Conservation (phyloP, 2,888 invertebrate genomes). For the Trichopria drosophilae region DNA sequence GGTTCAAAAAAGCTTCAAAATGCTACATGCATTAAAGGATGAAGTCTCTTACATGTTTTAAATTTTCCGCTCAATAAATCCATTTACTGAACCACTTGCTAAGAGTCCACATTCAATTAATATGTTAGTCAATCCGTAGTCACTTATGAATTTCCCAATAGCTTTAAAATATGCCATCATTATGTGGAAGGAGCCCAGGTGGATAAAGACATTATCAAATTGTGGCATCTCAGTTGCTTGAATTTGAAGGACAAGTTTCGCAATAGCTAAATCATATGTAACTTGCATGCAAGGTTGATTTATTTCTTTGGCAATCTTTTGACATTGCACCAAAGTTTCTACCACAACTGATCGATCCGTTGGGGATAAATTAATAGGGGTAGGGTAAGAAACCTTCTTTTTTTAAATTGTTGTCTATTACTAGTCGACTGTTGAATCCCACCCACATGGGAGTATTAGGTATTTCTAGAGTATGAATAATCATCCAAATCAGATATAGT, state of each 20-base stretch:
- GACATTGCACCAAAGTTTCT: conserved; percentile 38
- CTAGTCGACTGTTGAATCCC: conserved; percentile 41
- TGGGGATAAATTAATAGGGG: conserved; percentile 43
- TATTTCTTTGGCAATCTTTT: conserved; percentile 37
- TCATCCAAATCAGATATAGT: conserved; percentile 38
- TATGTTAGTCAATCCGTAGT: conserved; percentile 31
- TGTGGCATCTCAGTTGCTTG: conserved; percentile 39
- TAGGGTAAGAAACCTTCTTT: conserved; percentile 41
- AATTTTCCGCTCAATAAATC: conserved; percentile 31
- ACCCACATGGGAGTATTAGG: conserved; percentile 44
- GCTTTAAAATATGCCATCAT: conserved; percentile 44
- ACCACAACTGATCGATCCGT: conserved; percentile 39
- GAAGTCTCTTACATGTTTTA: conserved; percentile 31
- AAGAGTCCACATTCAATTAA: conserved; percentile 30
- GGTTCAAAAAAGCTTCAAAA: background rate
- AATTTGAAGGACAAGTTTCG: conserved; percentile 40
- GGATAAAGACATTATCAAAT: conserved; percentile 50
- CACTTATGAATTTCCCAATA: conserved; percentile 40
- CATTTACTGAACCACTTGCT: conserved; percentile 31
- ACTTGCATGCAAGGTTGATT: conserved; percentile 37
- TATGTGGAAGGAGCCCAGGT: conserved; percentile 49
- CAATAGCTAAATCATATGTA: conserved; percentile 42
- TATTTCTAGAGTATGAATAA: conserved; percentile 34
- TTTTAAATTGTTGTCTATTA: conserved; percentile 30
- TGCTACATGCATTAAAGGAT: conserved; percentile 24